Conservation (phyloP, 2,113 vertebrate species). For the Diglossa brunneiventris region DNA sequence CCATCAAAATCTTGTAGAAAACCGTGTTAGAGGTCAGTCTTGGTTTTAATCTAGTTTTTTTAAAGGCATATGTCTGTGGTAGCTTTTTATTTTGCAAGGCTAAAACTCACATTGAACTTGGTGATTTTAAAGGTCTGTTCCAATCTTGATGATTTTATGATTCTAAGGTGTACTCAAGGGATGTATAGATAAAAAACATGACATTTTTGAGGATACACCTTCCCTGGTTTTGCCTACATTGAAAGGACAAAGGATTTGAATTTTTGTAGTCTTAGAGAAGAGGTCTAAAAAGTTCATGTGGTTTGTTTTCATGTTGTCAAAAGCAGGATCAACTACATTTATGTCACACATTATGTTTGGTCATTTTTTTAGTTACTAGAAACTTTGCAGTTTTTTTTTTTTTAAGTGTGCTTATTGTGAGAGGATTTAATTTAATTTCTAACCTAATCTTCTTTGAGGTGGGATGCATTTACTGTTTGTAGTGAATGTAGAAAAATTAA, state of each 20-base stretch:
- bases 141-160: neutral
- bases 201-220: neutral
- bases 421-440: neutral
- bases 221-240: neutral
- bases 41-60: neutral
- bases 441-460: neutral
- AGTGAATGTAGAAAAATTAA: neutral
- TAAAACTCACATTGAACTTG: neutral
- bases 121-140: neutral
- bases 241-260: neutral
- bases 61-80: neutral
- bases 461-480: neutral
- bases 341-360: neutral
- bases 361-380: neutral
- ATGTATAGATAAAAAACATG: neutral
- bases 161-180: neutral
- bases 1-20: neutral
- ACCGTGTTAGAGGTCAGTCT: neutral
- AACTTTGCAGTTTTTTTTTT: neutral
- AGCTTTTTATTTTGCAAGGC: neutral
- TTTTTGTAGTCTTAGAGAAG: neutral
- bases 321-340: neutral
- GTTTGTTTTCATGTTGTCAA: neutral
- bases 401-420: neutral
- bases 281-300: neutral